Conservation (phyloP, 2,888 invertebrate species). For the Malthinus seriepunctatus region DNA sequence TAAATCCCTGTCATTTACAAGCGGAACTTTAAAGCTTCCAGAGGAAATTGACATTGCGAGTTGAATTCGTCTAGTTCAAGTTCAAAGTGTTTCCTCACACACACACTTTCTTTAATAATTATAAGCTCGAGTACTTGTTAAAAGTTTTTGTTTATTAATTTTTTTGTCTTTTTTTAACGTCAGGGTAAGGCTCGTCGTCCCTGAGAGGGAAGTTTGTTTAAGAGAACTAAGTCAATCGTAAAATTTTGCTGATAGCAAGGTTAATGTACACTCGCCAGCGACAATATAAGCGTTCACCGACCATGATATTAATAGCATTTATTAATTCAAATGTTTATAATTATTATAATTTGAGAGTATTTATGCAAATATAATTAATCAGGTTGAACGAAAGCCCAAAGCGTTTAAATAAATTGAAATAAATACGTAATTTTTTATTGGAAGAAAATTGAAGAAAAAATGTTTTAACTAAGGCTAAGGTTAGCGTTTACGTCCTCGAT, state of each 20-base stretch:
- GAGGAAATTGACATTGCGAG: conserved; percentile 43
- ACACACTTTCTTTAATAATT: background rate
- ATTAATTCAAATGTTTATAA: conserved; percentile 16
- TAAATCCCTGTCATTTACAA: conserved; percentile 43
- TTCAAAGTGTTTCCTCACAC: conserved; percentile 10
- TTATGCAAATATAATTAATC: conserved; percentile 5
- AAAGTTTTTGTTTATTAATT: background rate
- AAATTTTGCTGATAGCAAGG: conserved; percentile 44
- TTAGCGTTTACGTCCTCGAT: too few species aligned
- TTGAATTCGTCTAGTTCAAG: conserved; percentile 14
- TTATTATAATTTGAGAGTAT: conserved; percentile 2
- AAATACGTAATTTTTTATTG: background rate
- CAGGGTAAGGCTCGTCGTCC: conserved; percentile 29
- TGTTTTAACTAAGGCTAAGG: background rate
- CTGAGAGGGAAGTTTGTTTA: conserved; percentile 37
- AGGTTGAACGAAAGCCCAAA: background rate
- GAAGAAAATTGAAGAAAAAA: background rate
- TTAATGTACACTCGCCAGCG: conserved; percentile 41
- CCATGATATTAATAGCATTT: conserved; percentile 44
- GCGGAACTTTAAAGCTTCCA: conserved; percentile 38
- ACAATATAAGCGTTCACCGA: conserved; percentile 43
- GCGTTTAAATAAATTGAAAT: background rate
- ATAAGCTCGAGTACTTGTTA: background rate
- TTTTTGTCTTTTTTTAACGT: background rate
- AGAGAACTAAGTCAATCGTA: conserved; percentile 25